A percentile compares a stretch with the other conserved stretches of the same genome.
Conservation (phyloP, 2,797 vertebrate genomes). For the Merluccius polli region DNA sequence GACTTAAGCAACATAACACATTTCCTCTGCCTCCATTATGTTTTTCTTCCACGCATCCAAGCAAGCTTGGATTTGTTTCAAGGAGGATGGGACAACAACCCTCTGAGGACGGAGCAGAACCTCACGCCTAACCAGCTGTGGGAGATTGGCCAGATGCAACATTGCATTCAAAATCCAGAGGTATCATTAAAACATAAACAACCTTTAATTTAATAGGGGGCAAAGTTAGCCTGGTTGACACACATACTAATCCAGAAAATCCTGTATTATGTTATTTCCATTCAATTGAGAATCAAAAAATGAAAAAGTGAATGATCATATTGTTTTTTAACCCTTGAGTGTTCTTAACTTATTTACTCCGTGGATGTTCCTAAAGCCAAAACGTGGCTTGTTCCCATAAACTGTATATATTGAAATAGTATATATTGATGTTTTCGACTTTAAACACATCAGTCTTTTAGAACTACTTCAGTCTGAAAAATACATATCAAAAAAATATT, state of each 20-base stretch:
- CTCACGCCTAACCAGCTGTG: constrained; percentile 5
- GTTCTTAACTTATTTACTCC: too few relatives aligned
- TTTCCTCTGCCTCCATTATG: background rate
- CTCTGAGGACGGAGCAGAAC: background rate
- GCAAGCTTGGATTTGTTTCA: background rate
- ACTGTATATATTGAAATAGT: too few relatives aligned
- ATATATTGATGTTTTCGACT: too few relatives aligned
- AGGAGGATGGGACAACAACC: constrained; percentile 8
- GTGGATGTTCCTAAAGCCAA: too few relatives aligned
- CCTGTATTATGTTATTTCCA: too few relatives aligned
- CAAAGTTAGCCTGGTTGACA: background rate
- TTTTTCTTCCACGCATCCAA: constrained; percentile 7
- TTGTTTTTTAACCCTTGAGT: too few relatives aligned
- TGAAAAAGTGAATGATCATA: too few relatives aligned
- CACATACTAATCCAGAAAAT: constrained; percentile 8
- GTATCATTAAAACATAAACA: background rate
- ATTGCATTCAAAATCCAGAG: constrained; percentile 6
- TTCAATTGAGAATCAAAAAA: too few relatives aligned
- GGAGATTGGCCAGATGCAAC: background rate
- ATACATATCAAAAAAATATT: too few relatives aligned
- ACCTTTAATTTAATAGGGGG: background rate
- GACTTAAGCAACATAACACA: background rate
- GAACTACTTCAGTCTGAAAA: too few relatives aligned
- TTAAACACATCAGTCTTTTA: too few relatives aligned
- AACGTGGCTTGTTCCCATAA: too few relatives aligned